Percentiles rank a stretch among this genome's conserved stretches.
Evolutionary conservation across 2,113 vertebrate species (phyloP).

Genomic region (Cairina moschata): DNA sequence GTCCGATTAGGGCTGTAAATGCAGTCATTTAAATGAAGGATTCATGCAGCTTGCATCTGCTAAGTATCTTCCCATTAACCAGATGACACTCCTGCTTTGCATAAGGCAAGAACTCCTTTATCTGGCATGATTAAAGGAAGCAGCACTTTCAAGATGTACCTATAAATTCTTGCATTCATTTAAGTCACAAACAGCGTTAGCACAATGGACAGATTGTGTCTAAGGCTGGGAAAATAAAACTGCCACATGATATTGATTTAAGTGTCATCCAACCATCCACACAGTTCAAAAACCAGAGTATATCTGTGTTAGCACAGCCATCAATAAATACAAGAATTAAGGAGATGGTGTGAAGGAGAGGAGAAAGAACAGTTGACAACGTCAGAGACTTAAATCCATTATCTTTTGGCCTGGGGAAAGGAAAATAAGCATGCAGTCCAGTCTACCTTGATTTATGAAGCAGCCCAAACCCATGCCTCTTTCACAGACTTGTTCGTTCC

Average conservation of each 20-base stretch:
- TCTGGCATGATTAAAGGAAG: constrained; percentile 1
- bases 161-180: constrained; percentile 43
- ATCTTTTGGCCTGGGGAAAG: not conserved
- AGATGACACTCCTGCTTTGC: constrained; percentile 3
- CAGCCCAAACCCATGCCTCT: not conserved
- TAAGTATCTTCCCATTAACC: constrained; percentile 32
- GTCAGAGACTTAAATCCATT: not conserved
- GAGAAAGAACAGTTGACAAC: not conserved
- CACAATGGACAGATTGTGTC: constrained; percentile 24
- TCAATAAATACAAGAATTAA: not conserved
- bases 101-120: constrained; percentile 28
- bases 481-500: accelerated
- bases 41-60: constrained; percentile 13
- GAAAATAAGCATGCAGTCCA: not conserved
- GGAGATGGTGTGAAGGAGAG: not conserved
- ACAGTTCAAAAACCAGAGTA: constrained; percentile 4
- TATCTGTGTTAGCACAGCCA: constrained; percentile 42
- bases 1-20: not conserved
- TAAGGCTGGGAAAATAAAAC: not conserved
- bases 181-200: not conserved
- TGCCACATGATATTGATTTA: constrained; percentile 12
- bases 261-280: not conserved
- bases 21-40: constrained; percentile 11
- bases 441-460: not conserved
- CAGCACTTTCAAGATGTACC: constrained; percentile 1